Evolutionary conservation across 2,888 invertebrate species (phyloP).

Genomic region (Chironomus tentans): DNA sequence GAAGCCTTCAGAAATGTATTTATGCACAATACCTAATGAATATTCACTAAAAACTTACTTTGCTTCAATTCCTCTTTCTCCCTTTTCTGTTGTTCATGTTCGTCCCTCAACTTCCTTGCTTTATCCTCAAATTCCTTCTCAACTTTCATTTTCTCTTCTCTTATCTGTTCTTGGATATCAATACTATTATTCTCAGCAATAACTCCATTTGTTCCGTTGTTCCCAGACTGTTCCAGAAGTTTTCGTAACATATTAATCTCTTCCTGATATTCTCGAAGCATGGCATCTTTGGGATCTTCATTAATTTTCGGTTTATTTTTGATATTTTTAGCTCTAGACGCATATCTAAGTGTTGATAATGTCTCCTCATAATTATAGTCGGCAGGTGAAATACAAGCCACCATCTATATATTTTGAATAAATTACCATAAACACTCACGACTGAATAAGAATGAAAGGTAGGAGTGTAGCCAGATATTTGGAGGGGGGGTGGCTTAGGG

Average conservation of each 20-base stretch:
- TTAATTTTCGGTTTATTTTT: constrained; percentile 76
- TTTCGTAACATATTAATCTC: constrained; percentile 7
- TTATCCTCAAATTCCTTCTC: constrained; percentile 37
- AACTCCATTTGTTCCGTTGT: constrained; percentile 44
- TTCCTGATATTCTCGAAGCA: constrained; percentile 72
- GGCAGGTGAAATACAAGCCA: constrained; percentile 75
- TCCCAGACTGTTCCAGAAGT: constrained; percentile 38
- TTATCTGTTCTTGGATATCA: constrained; percentile 48
- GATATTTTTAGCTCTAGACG: constrained; percentile 78
- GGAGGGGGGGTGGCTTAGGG: too few relatives aligned
- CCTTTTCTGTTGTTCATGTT: constrained; percentile 32
- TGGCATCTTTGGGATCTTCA: constrained; percentile 84
- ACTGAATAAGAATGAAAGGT: background rate
- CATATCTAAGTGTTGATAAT: constrained; percentile 70
- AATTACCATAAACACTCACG: background rate
- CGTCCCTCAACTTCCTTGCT: constrained; percentile 40
- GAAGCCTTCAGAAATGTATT: too few relatives aligned
- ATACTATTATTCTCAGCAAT: constrained; percentile 41
- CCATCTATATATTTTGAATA: constrained; percentile 49
- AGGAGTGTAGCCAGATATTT: too few relatives aligned
- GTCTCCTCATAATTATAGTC: constrained; percentile 78
- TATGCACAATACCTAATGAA: too few relatives aligned
- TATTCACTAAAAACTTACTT: constrained; percentile 24
- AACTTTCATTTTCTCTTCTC: constrained; percentile 42
- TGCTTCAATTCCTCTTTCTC: constrained; percentile 33